Evolutionary conservation across 2,888 invertebrate species (phyloP).

Genomic region (Eristalis pertinax): DNA sequence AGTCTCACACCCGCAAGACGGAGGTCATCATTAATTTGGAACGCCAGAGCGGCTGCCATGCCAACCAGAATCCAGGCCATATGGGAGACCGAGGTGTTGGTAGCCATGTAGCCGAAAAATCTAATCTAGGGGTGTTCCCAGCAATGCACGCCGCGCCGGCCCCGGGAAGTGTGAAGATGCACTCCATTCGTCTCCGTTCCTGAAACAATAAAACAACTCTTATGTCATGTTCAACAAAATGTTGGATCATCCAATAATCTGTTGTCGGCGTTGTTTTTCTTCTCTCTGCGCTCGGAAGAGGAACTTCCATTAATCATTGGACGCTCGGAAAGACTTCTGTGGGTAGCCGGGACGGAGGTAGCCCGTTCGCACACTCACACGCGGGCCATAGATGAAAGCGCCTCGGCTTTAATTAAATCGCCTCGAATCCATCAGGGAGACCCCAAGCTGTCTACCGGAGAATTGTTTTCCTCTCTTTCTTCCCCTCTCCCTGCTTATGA

Average conservation of each 20-base stretch:
- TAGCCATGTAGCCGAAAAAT: slow-evolving; percentile 42
- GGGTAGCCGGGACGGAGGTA: slow-evolving; percentile 36
- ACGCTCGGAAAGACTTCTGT: slow-evolving; percentile 57
- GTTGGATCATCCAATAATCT: slow-evolving; percentile 72
- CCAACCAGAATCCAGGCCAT: slow-evolving; percentile 42
- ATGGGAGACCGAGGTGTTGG: slow-evolving; percentile 24
- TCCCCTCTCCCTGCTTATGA: not conserved
- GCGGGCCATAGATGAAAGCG: slow-evolving; percentile 46
- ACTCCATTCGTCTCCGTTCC: slow-evolving; percentile 54
- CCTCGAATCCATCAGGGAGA: slow-evolving; percentile 62
- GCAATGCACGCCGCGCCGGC: slow-evolving; percentile 55
- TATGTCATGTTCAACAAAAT: slow-evolving; percentile 70
- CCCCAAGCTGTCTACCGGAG: slow-evolving; percentile 61
- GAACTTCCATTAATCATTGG: slow-evolving; percentile 68
- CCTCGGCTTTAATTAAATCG: slow-evolving; percentile 70
- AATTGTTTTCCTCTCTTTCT: not conserved
- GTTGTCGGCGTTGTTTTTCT: slow-evolving; percentile 53
- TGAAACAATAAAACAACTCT: slow-evolving; percentile 68
- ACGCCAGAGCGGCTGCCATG: slow-evolving; percentile 66
- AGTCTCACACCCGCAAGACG: not conserved
- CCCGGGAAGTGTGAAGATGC: slow-evolving; percentile 60
- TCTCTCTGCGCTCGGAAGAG: slow-evolving; percentile 51
- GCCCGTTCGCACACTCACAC: slow-evolving; percentile 17
- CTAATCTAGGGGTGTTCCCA: slow-evolving; percentile 68
- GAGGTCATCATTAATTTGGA: slow-evolving; percentile 67